Evolutionary conservation across 2,888 invertebrate genomes (phyloP).

Genomic region (Tenthredo scrophulariae): DNA sequence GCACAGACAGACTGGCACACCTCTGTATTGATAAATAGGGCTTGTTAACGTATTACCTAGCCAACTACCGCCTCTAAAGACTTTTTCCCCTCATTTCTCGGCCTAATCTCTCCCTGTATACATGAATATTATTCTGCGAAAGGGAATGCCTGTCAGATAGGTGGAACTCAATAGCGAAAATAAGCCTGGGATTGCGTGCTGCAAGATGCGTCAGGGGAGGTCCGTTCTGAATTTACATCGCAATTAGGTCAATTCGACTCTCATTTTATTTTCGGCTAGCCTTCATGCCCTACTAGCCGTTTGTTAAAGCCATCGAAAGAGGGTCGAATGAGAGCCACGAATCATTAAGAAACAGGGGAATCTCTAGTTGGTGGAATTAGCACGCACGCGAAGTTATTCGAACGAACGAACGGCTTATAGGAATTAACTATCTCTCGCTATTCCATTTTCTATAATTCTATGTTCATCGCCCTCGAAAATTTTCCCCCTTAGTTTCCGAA

Average conservation of each 20-base stretch:
- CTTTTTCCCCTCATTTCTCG: neutral
- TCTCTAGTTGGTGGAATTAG: constrained; percentile 30
- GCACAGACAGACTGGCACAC: constrained; percentile 53
- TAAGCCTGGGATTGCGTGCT: constrained; percentile 39
- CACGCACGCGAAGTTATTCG: constrained; percentile 45
- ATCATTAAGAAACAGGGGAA: constrained; percentile 32
- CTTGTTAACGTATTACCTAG: constrained; percentile 55
- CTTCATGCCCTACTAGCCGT: constrained; percentile 7
- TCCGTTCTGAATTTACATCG: constrained; percentile 36
- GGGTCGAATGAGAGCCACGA: constrained; percentile 33
- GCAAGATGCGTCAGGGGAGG: constrained; percentile 48
- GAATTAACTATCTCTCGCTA: constrained; percentile 26
- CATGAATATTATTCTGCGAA: constrained; percentile 1
- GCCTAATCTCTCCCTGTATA: neutral
- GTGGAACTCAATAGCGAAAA: constrained; percentile 22
- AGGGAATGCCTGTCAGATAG: neutral
- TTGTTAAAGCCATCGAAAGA: constrained; percentile 12
- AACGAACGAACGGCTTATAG: constrained; percentile 17
- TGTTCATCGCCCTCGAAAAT: constrained; percentile 40
- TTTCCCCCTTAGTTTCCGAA: neutral
- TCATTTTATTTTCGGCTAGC: constrained; percentile 31
- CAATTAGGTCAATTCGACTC: constrained; percentile 44
- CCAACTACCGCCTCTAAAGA: constrained; percentile 14
- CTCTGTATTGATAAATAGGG: constrained; percentile 56
- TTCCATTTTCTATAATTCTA: constrained; percentile 19